These are phyloP conservation scores for Vollenhovia emeryi DNA, from an alignment of 1,140 invertebrate species.

Conservation along the genomic window DNA sequence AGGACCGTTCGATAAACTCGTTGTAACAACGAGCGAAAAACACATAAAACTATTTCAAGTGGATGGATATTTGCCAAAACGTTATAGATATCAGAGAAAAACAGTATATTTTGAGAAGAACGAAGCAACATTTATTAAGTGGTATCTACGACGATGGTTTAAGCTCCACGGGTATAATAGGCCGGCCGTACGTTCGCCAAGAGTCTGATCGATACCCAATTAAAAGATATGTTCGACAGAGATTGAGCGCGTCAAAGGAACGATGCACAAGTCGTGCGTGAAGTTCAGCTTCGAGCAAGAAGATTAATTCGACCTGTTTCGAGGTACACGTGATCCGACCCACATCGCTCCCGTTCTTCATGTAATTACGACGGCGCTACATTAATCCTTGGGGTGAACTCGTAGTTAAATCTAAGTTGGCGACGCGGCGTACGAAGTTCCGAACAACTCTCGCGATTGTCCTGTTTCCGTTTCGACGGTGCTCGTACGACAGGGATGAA, in stretches of 20 bases:
- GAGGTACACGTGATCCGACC: constrained; percentile 56
- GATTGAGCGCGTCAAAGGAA: constrained; percentile 39
- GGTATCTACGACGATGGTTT: not conserved
- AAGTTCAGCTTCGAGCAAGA: constrained; percentile 44
- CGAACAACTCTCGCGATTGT: constrained; percentile 57
- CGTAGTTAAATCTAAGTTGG: constrained; percentile 72
- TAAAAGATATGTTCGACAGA: constrained; percentile 31
- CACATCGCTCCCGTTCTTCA: constrained; percentile 65
- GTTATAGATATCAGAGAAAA: not conserved
- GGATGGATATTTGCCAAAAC: not conserved
- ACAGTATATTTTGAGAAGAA: not conserved
- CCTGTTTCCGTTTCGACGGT: constrained; percentile 64
- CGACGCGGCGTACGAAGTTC: constrained; percentile 66
- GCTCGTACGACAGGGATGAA: constrained; percentile 39
- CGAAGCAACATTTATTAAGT: not conserved
- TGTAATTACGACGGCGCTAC: constrained; percentile 70
- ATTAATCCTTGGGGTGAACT: constrained; percentile 71
- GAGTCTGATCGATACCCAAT: constrained; percentile 42
- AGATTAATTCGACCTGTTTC: constrained; percentile 72
- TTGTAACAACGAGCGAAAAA: not conserved
- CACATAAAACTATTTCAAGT: not conserved
- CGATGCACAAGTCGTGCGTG: not conserved
- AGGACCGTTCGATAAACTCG: not conserved
- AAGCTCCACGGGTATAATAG: not conserved
- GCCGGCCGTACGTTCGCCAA: too few species aligned